Base-by-base conservation (phyloP, 1,140 invertebrate species). In the Aphaenogaster floridana region DNA sequence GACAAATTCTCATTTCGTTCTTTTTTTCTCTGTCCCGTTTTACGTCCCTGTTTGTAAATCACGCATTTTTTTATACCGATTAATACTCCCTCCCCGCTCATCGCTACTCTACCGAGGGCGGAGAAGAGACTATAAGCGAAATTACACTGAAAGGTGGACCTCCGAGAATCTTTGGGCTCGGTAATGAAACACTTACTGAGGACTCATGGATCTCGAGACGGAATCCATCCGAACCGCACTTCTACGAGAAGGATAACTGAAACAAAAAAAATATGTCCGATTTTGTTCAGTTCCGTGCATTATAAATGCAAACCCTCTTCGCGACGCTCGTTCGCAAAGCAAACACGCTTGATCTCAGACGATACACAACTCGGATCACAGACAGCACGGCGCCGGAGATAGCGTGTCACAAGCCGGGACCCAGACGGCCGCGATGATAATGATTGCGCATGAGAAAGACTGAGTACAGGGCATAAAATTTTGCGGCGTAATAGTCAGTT, bases 401-500 rank as follows among this genome's bases (percentile, higher is more conserved):
- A 84, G 17, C 54, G 69, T 36, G 42, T 76, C 36, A 59, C 52
- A 61, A 76, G 28, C n/a, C 54, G n/a, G 68, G 79, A 76, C 71
- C 36, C 68, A 54, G 78, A 81, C 13, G 45, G 36, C 71, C 72
- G 72, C 34, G 34, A 76, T 78, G n/a, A 78, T 86, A 36, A 80
- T 88, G 77, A 69, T 69, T 64, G 48, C n/a, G n/a, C 45, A 52
- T 61, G 80, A 89, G 88, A 91, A 94, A 94, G 93, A 94, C 91
- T 94, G 92, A 93, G 88, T 78, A 91, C 86, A 92, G 91, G 94
- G 94, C 94, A 95, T 94, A 94, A 92, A 92, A 95, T 95, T 95
- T 95, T 93, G 89, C 92, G 88, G 63, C 92, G 92, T 93, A 94
- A 95, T 95, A 95, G 94, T 95, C 94, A 95, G 93, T 95, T 93